Conservation (phyloP, 2,888 invertebrate species). For the Teleogryllus oceanicus region DNA sequence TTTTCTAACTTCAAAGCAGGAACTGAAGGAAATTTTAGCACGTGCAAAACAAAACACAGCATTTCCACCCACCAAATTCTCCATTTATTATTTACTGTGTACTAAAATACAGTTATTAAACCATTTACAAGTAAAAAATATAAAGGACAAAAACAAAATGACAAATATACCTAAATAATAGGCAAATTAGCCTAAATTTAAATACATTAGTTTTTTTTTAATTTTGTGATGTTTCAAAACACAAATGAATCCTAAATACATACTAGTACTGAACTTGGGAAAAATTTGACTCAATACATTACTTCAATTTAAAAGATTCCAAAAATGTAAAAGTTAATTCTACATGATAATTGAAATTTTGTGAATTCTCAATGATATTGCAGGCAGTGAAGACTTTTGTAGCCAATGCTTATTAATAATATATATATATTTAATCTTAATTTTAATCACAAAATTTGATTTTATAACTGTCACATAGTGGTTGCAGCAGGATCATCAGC, state of each 20-base stretch:
- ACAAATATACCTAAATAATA: constrained; percentile 23
- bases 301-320: too few species aligned
- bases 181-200: constrained; percentile 26
- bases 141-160: background rate
- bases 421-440: too few species aligned
- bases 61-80: constrained; percentile 32
- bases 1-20: too few species aligned
- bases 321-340: too few species aligned
- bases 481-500: too few species aligned
- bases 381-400: background rate
- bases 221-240: background rate
- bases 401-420: too few species aligned
- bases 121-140: constrained; percentile 20
- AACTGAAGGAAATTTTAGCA: background rate
- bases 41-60: background rate
- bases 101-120: constrained; percentile 4
- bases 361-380: background rate
- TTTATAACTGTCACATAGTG: too few species aligned
- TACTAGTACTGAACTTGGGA: too few species aligned
- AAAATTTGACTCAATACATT: too few species aligned
- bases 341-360: too few species aligned
- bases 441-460: too few species aligned
- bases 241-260: background rate
- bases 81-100: constrained; percentile 29
- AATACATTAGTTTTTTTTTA: constrained; percentile 4